Conservation (phyloP, 2,888 invertebrate genomes). For the Chloromyia formosa region DNA sequence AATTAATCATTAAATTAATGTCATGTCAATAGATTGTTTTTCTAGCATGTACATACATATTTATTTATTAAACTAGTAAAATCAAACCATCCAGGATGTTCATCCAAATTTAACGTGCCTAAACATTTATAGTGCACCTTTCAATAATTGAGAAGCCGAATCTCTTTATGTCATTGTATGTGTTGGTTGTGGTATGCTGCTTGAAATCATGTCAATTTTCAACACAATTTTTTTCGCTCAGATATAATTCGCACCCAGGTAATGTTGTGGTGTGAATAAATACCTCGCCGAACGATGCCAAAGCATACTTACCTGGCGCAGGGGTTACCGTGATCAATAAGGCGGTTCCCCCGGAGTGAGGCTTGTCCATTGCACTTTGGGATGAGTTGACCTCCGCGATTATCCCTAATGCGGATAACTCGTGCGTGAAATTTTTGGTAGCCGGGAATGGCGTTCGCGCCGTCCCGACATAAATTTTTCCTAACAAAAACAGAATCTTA, state of each 20-base stretch:
- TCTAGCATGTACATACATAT: too few relatives aligned
- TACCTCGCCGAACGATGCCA: slow-evolving; percentile 44
- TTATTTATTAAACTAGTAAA: too few relatives aligned
- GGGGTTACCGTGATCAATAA: too few relatives aligned
- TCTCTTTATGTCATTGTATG: too few relatives aligned
- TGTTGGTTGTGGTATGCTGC: too few relatives aligned
- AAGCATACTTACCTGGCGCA: slow-evolving; percentile 60
- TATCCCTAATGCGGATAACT: slow-evolving; percentile 74
- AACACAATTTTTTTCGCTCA: background rate
- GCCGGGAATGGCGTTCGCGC: slow-evolving; percentile 69
- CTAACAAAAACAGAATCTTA: background rate
- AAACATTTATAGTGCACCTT: too few relatives aligned
- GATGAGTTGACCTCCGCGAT: slow-evolving; percentile 76
- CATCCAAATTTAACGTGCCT: too few relatives aligned
- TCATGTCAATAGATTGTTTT: too few relatives aligned
- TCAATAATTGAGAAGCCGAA: too few relatives aligned
- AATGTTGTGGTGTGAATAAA: background rate
- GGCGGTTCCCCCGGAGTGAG: slow-evolving; percentile 70
- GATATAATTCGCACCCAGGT: background rate
- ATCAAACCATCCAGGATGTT: too few relatives aligned
- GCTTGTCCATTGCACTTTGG: slow-evolving; percentile 75
- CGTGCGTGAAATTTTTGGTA: slow-evolving; percentile 72
- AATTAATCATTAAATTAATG: too few relatives aligned
- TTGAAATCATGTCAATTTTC: background rate
- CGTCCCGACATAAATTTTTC: slow-evolving; percentile 51